phyloP scores from a whole-genome alignment of 1,140 invertebrate species.

The Agraylea sexmaculata region DNA sequence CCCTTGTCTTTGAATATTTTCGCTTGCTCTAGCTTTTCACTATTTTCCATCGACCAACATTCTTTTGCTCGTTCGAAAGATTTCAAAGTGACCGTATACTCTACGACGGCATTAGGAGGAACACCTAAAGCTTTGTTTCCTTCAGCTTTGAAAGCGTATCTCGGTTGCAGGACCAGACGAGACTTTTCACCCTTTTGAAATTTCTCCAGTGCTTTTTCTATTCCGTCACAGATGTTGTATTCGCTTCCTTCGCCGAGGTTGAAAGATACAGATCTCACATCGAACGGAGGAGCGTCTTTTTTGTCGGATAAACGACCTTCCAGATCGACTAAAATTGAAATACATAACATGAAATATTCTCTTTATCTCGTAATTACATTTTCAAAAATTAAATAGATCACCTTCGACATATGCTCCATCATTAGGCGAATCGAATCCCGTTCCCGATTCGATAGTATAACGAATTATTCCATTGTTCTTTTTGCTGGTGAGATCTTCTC shows the following conservation, averaged over 20 bases:
- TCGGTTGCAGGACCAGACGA: slow-evolving; percentile 57
- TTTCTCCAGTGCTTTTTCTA: slow-evolving; percentile 75
- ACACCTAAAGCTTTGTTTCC: slow-evolving; percentile 60
- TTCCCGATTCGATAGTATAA: slow-evolving; percentile 55
- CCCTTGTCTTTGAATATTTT: slow-evolving; percentile 82
- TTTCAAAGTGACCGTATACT: slow-evolving; percentile 71
- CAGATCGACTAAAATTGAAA: slow-evolving; percentile 54
- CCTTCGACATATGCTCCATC: slow-evolving; percentile 68
- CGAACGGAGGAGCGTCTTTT: slow-evolving; percentile 29
- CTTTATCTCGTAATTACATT: slow-evolving; percentile 35
- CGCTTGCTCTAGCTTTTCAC: slow-evolving; percentile 71
- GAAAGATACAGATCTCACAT: slow-evolving; percentile 63
- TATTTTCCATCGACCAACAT: slow-evolving; percentile 66
- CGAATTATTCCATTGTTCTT: slow-evolving; percentile 76
- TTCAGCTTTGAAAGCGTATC: slow-evolving; percentile 68
- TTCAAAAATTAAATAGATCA: slow-evolving; percentile 28
- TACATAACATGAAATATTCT: slow-evolving; percentile 1
- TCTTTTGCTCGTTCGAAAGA: slow-evolving; percentile 76
- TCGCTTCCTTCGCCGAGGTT: slow-evolving; percentile 76
- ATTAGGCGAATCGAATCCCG: slow-evolving; percentile 56
- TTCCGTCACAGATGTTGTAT: slow-evolving; percentile 60
- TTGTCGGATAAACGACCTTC: slow-evolving; percentile 46
- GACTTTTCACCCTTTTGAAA: slow-evolving; percentile 78
- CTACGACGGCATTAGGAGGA: slow-evolving; percentile 65
- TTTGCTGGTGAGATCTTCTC: slow-evolving; percentile 75